These are phyloP conservation scores for Drosophila rellima DNA, from an alignment of 2,888 invertebrate species.

Conservation along the genomic window DNA sequence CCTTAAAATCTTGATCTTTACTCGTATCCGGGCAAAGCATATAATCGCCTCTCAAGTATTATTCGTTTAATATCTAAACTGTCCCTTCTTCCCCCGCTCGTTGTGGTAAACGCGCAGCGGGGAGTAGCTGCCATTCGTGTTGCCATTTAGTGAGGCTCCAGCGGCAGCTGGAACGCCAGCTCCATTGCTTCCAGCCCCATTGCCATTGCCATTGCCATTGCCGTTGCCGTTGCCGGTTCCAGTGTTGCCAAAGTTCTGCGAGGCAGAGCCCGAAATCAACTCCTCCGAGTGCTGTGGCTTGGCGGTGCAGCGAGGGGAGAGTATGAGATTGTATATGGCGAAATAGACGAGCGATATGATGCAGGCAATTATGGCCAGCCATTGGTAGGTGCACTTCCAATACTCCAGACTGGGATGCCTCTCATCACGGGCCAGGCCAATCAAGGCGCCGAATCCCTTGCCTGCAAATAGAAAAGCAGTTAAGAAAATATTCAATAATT, in stretches of 20 bases:
- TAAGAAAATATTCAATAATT: neutral
- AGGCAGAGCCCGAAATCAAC: slow-evolving; percentile 83
- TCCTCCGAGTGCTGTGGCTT: slow-evolving; percentile 88
- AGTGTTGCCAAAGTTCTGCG: slow-evolving; percentile 86
- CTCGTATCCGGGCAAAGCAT: slow-evolving; percentile 21
- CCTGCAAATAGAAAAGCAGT: slow-evolving; percentile 86
- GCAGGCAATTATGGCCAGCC: slow-evolving; percentile 89
- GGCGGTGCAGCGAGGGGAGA: slow-evolving; percentile 91
- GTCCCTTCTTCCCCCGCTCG: slow-evolving; percentile 92
- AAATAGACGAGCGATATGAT: slow-evolving; percentile 90
- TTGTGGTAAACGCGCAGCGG: slow-evolving; percentile 93
- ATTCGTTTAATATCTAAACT: slow-evolving; percentile 90
- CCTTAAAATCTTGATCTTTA: slow-evolving; percentile 25
- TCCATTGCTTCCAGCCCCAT: slow-evolving; percentile 84
- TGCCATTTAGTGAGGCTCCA: slow-evolving; percentile 80
- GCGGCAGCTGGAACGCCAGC: slow-evolving; percentile 78
- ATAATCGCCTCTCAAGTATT: slow-evolving; percentile 15
- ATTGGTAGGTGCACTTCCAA: slow-evolving; percentile 87
- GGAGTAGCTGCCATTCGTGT: slow-evolving; percentile 90
- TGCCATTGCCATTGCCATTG: slow-evolving; percentile 33
- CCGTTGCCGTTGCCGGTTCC: slow-evolving; percentile 31
- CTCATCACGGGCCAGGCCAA: slow-evolving; percentile 87
- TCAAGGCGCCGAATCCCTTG: slow-evolving; percentile 90
- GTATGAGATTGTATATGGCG: slow-evolving; percentile 90
- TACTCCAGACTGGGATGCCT: slow-evolving; percentile 67